Conservation (phyloP, 1,140 invertebrate species). For the Cotesia chilonis region DNA sequence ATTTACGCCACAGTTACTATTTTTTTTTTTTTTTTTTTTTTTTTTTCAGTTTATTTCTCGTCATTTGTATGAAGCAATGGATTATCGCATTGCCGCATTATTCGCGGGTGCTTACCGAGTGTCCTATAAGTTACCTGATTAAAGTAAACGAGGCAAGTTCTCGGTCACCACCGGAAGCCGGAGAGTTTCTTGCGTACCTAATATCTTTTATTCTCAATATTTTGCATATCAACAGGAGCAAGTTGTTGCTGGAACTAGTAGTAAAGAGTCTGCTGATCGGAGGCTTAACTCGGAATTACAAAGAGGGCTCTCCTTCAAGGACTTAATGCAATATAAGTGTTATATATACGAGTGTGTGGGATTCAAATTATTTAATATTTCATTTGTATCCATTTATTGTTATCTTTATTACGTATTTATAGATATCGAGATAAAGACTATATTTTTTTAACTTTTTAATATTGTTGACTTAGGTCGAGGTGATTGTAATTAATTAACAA, state of each 20-base stretch:
- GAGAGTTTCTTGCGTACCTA: conserved; percentile 4
- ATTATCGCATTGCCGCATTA: background rate
- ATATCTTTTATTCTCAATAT: conserved; percentile 12
- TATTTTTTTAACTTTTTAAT: too few species aligned
- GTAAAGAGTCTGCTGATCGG: conserved; percentile 23
- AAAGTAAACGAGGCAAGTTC: conserved; percentile 30
- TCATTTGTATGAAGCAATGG: too few species aligned
- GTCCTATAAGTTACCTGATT: conserved; percentile 6
- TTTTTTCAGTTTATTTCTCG: background rate
- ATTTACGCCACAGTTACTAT: background rate
- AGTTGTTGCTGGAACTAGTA: conserved; percentile 29
- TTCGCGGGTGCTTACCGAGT: background rate
- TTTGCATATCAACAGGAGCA: conserved; percentile 30
- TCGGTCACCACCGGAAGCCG: conserved; percentile 18
- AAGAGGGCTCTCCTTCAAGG: background rate
- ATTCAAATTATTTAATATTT: conserved; percentile 10
- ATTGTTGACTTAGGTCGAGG: too few species aligned
- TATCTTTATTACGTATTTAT: background rate
- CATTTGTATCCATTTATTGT: conserved; percentile 13
- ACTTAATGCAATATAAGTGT: background rate
- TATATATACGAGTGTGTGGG: conserved; percentile 21
- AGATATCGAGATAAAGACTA: too few species aligned
- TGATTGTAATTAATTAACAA: too few species aligned
- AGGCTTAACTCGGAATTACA: background rate
- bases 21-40: too few species aligned